phyloP scores from a whole-genome alignment of 1,140 invertebrate genomes.

The Drosophila kohkoa region DNA sequence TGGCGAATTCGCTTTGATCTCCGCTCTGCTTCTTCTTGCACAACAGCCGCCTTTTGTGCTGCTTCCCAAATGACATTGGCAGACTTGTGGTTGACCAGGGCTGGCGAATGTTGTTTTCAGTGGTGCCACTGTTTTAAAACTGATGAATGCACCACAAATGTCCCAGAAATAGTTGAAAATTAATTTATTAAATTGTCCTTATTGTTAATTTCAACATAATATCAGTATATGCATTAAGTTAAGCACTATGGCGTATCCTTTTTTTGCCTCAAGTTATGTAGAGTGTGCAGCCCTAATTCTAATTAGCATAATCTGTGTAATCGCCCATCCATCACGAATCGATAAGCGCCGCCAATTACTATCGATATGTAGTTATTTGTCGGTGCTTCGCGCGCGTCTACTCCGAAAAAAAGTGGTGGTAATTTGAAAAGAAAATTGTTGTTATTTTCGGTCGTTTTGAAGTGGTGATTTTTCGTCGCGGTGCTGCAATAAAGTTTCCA shows the following conservation, averaged over 20 bases:
- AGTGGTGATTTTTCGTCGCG: not conserved
- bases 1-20: conserved; percentile 29
- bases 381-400: not conserved
- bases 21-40: conserved; percentile 10
- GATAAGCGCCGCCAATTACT: conserved; percentile 11
- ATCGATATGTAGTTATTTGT: conserved; percentile 5
- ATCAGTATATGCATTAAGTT: too few relatives aligned
- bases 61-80: conserved; percentile 22
- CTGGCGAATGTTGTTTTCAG: not conserved
- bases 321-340: conserved; percentile 1
- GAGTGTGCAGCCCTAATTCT: not conserved
- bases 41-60: not conserved
- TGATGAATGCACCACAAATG: not conserved
- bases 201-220: too few relatives aligned
- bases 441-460: not conserved
- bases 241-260: not conserved
- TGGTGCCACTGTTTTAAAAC: too few relatives aligned
- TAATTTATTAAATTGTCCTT: too few relatives aligned
- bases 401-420: not conserved
- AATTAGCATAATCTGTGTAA: conserved; percentile 11
- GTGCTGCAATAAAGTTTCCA: not conserved
- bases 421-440: not conserved
- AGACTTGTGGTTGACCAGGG: conserved; percentile 16
- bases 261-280: not conserved
- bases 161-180: not conserved